Evolutionary conservation across 2,797 vertebrate genomes (phyloP).

Genomic region (Heterohyrax brucei): DNA sequence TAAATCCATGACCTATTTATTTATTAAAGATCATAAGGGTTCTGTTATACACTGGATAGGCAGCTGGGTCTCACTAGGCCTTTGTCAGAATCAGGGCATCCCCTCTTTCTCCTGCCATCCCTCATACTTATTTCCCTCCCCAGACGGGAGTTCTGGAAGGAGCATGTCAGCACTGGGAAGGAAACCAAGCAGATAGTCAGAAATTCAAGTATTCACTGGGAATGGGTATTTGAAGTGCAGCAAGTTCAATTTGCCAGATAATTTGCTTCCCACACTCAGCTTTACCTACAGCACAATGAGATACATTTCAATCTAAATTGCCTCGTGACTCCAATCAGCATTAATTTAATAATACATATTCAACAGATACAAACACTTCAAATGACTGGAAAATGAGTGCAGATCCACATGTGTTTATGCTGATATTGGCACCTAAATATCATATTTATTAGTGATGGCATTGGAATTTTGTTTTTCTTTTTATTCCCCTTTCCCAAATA

Average conservation of each 20-base stretch:
- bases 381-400: conserved; percentile 62
- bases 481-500: neutral
- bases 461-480: neutral
- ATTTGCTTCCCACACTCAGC: conserved; percentile 77
- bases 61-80: rapidly evolving
- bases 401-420: conserved; percentile 26
- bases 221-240: conserved; percentile 40
- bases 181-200: conserved; percentile 34
- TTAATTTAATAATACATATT: conserved; percentile 55
- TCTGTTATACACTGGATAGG: neutral
- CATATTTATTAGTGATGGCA: conserved; percentile 52
- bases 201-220: conserved; percentile 16
- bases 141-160: neutral
- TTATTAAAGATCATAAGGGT: neutral
- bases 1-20: neutral
- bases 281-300: conserved; percentile 77
- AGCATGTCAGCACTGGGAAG: neutral
- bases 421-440: conserved; percentile 44
- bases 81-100: rapidly evolving
- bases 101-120: rapidly evolving
- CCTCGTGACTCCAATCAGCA: conserved; percentile 63
- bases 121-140: rapidly evolving
- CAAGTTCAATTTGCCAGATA: conserved; percentile 64
- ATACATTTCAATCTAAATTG: conserved; percentile 76
- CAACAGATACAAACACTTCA: conserved; percentile 70